Base-by-base conservation (phyloP, 2,797 vertebrate species). In the Gouania willdenowi region DNA sequence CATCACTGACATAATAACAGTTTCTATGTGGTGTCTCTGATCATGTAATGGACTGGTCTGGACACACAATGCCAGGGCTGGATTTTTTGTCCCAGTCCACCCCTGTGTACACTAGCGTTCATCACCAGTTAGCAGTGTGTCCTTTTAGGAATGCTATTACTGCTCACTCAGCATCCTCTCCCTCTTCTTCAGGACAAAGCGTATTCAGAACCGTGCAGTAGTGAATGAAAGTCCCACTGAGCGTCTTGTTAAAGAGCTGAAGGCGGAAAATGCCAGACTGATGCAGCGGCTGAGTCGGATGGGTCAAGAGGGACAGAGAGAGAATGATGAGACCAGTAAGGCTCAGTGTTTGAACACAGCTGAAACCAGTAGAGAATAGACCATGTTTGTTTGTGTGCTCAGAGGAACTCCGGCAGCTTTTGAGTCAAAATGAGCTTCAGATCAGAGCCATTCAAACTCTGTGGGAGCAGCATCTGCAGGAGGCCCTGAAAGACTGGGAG, bases 221-320 rank as follows among this genome's bases (percentile, higher is more conserved):
- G 87, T 94, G 71, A 95, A 94, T 18, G 84, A 92, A 63, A 89
- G 91, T 42, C 90, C 92, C 33, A 92, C 91, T 0, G 91, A 91
- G 42, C 79, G 81, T 0, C 86, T 92, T 41, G 74, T 85, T 12
- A 90, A 86, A 61, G 89, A 90, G 54, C 76, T 91, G 3, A 91
- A 89, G 71, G 79, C 89, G 0, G 92, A 92, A 58, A 92, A 91
- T 5, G 46, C 62, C 43, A 83, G 79, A 17, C 81, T 88, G 5
- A 68, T 86, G 41, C 83, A 85, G 11, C 74, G 85, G 14, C 82
- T 91, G 38, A 81, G 84, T 6, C 57, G 87, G 5, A 66, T 89
- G 17, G 77, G 87, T 8, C 86, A 83, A 29, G 81, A 90, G 32
- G 90, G 90, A 0, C 87, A 81, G 35, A 71, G 71, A 30, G 64